Evolutionary conservation across 2,113 vertebrate species (phyloP), one percentile per base, ranked within the genome.

Genomic region (Nothobranchius kuhntae): DNA sequence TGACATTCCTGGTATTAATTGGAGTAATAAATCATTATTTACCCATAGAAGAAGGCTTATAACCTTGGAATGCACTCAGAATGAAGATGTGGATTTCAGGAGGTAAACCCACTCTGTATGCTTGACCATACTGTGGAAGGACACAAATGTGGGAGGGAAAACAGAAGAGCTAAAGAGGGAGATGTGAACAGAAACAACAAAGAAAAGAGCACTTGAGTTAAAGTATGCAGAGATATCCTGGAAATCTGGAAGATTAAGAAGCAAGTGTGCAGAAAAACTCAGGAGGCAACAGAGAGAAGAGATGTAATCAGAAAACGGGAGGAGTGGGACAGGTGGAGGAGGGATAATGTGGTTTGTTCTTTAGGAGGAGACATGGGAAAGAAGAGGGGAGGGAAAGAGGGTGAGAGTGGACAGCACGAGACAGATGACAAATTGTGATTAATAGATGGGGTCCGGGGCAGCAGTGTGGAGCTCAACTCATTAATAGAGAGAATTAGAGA

Each of bases 361-460:
- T 21, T n/a, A 35, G 26, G 13, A 14, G 46, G 51, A 53, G 55
- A 36, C 17, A 56, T 6, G 21, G 38, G 35, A 46, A 40, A 10
- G 14, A 56, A 54, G 56, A 62, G 21, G 44, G 60, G 24, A 50
- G 47, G 53, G 30, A 30, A 55, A 47, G 66, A 47, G 54, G 56
- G 69, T 17, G 50, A 62, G 53, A 63, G 56, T 62, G 71, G 84
- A 79, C 75, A 77, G 82, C 71, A 66, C 82, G 36, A 83, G 87
- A 83, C 84, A 81, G 90, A 89, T 93, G 92, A 93, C 92, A 93
- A 93, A 93, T 93, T 91, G 90, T 92, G 92, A 93, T 93, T 92
- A 93, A 93, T 93, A 92, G 92, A 91, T 92, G 90, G 91, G 90
- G 90, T 93, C 92, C 90, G 86, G 89, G 86, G 89, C 86, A 88